Percentiles rank a stretch among this genome's conserved stretches.
phyloP scores from a whole-genome alignment of 2,113 vertebrate species.

The Xenopus tropicalis region UCB_Xtro_10.0 CM004443.2:123180001-123180500 shows the following conservation, averaged over 20 bases:
- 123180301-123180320: slow-evolving; percentile 24
- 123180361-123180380: slow-evolving; percentile 26
- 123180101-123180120: neutral
- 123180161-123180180: slow-evolving; percentile 21
- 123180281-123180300: slow-evolving; percentile 20
- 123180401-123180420: no score
- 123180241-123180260: slow-evolving; percentile 22
- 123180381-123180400: neutral
- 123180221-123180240: slow-evolving; percentile 6
- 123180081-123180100: no score
- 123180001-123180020: no score
- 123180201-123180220: slow-evolving; percentile 28
- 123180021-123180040: no score
- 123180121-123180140: neutral
- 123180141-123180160: slow-evolving; percentile 11
- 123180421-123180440: no score
- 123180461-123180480: no score
- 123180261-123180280: slow-evolving; percentile 16
- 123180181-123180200: slow-evolving; percentile 19
- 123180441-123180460: no score
- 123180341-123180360: slow-evolving; percentile 23
- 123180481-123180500: no score
- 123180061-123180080: no score
- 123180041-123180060: no score
- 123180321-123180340: slow-evolving; percentile 24